Base-by-base conservation (phyloP, 2,797 vertebrate species). In the Gouania willdenowi region DNA sequence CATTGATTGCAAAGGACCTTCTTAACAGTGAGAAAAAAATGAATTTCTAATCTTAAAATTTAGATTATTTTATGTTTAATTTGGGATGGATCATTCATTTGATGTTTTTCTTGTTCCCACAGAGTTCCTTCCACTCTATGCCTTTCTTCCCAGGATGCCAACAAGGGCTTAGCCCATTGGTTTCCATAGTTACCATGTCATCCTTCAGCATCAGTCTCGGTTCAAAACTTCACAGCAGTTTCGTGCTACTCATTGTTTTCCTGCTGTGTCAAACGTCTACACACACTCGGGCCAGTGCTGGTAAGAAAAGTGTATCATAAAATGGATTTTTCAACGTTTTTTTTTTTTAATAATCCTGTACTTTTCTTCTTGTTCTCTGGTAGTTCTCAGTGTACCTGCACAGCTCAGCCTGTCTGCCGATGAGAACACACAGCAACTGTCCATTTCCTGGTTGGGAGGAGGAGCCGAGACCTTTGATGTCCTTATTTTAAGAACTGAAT, bases 401-500 rank as follows among this genome's bases (percentile, higher is more conserved):
- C 35, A 60, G 25, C 55, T 91, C 47, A 75, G 15, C 3, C 39
- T 84, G 42, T 68, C 63, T 9, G 0, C 60, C 3, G 23, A 84
- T 53, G 1, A 1, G 2, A 0, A 1, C 0, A 30, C 41, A 12
- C 84, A 81, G 58, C 73, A 81, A 8, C 60, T 91, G 2, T 65
- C 55, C 21, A 53, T 89, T 38, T 82, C 82, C 26, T 91, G 89
- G 89, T 27, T 46, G 10, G 82, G 83, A 35, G 77, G 83, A 47
- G 27, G 20, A 5, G 56, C 62, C 3, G 42, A 64, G 1, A 59
- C 65, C 4, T 88, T 88, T 48, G 88, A 90, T 60, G 30, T 90
- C 26, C 52, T 85, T 50, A 84, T 91, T 43, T 69, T 79, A 9
- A 76, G 81, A 63, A 85, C 82, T 11, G 88, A 90, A 49, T 25